Percentiles rank a stretch among this genome's conserved stretches.
phyloP scores from a whole-genome alignment of 2,113 vertebrate species.

The Phainopepla nitens region DNA sequence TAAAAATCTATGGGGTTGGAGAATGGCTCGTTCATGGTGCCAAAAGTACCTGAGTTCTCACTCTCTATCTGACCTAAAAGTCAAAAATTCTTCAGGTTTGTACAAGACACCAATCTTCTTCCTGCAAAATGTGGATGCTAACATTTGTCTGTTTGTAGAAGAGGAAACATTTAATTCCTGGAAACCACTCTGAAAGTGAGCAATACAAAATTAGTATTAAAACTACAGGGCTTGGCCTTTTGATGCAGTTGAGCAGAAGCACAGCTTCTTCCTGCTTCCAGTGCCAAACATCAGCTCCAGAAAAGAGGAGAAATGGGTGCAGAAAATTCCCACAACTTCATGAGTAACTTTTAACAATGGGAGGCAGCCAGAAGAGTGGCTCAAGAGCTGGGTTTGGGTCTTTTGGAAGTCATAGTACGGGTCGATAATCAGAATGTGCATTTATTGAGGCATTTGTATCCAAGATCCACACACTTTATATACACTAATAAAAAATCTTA shows the following conservation, averaged over 20 bases:
- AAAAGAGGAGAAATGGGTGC: background rate
- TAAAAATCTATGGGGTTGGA: background rate
- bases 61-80: background rate
- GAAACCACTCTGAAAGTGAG: background rate
- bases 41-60: background rate
- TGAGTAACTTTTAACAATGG: background rate
- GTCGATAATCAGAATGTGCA: background rate
- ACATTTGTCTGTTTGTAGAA: background rate
- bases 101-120: background rate
- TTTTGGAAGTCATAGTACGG: background rate
- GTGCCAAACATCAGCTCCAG: background rate
- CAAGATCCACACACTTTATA: background rate
- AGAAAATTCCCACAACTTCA: background rate
- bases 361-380: background rate
- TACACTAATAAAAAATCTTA: background rate
- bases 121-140: background rate
- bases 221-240: background rate
- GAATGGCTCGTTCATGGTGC: background rate
- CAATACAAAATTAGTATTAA: background rate
- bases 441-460: background rate
- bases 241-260: background rate
- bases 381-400: background rate
- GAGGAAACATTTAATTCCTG: background rate
- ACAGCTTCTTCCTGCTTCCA: background rate
- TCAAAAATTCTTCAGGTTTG: background rate